phyloP scores from a whole-genome alignment of 2,113 vertebrate genomes.

The Canis aureus region DNA sequence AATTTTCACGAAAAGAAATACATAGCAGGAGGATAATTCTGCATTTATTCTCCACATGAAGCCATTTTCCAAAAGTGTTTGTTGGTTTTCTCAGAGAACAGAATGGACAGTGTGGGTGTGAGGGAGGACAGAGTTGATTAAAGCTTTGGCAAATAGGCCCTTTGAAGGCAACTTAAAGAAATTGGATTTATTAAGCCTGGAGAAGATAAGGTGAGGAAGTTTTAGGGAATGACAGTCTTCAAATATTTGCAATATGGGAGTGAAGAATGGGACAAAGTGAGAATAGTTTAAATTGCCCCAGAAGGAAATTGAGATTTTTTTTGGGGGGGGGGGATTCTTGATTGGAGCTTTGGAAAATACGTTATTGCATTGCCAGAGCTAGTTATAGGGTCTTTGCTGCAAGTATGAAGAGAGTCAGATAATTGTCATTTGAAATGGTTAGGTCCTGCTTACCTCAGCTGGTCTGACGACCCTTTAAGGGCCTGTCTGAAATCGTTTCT shows the following conservation, averaged over 20 bases:
- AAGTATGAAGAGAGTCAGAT: not conserved
- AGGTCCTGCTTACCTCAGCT: not conserved
- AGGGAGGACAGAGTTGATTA: not conserved
- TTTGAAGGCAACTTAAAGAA: conserved; percentile 57
- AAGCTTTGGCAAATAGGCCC: conserved; percentile 5
- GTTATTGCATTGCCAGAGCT: not conserved
- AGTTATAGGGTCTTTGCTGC: not conserved
- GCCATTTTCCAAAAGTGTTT: not conserved
- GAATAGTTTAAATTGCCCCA: not conserved
- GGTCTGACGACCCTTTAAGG: not conserved
- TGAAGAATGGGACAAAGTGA: not conserved
- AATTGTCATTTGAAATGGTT: conserved; percentile 11
- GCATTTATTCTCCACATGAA: not conserved
- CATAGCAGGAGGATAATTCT: not conserved
- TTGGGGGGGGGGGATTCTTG: not conserved
- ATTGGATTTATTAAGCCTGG: conserved; percentile 55
- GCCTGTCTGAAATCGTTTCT: not conserved
- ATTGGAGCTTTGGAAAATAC: not conserved
- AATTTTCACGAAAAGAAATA: not conserved
- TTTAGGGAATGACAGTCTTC: conserved; percentile 53
- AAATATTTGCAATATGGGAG: conserved; percentile 38
- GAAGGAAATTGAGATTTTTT: conserved; percentile 33
- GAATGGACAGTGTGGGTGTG: not conserved
- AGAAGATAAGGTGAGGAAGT: not conserved
- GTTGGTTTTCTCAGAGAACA: conserved; percentile 49